Evolutionary conservation across 2,888 invertebrate genomes (phyloP), one percentile per base, ranked within the genome.

Genomic region (Eucriotettix oculatus): DNA sequence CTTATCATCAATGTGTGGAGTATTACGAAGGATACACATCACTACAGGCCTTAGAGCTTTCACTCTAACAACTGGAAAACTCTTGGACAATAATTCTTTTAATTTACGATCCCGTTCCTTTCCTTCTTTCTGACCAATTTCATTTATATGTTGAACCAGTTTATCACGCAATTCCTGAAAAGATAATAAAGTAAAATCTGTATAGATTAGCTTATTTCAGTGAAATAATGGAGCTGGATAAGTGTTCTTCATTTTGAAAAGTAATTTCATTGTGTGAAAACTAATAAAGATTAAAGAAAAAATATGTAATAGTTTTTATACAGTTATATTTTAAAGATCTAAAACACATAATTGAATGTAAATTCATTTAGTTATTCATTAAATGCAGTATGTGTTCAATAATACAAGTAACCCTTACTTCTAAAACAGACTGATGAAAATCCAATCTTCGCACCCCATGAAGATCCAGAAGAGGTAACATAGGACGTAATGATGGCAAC

Each of bases 371-470:
- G 29, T 7, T 29, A 29, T 29, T 29, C 7, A 29, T 29, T 29
- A 7, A 29, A 29, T 29, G 7, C 29, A 29, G 7, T 29, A 5
- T 7, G 2, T 29, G 7, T 29, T 29, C 2, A 29, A 29, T 29
- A 29, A 29, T 29, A 7, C 29, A 2, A 29, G 29, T 5, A 29
- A 29, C 29, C 59, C 58, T 58, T 73, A 87, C 87, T 76, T 94
- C 93, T 66, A 93, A 79, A 1, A 96, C 90, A 0, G 95, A 93
- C 59, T 89, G 89, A 71, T 98, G 96, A 73, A 97, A 98, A 72
- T 98, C 97, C 16, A 94, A 76, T 59, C 98, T 79, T 29, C 91
- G 82, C 0, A 97, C 90, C 5, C 91, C 93, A 71, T 97, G 97
- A 29, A 98, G 79, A 74, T 99, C 98, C 11, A 99, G 77, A 16